phyloP scores from a whole-genome alignment of 1,140 invertebrate species.

The Pseudomyrmex concolor region DNA sequence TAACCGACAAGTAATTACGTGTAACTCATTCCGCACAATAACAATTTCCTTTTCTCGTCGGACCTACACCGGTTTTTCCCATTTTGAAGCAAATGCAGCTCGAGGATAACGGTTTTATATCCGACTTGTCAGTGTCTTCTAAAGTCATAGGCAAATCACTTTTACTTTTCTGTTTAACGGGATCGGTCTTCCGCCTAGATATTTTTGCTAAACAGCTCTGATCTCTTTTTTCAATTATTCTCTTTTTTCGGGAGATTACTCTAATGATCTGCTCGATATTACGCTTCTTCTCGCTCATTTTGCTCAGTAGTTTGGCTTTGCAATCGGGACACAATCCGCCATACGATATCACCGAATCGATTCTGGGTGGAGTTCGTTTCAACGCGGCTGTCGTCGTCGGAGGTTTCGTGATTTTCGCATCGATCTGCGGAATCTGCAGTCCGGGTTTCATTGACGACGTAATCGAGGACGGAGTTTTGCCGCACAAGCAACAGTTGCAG shows the following conservation, averaged over 20 bases:
- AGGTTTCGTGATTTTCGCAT: slow-evolving; percentile 15
- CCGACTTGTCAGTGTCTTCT: background rate
- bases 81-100: slow-evolving; percentile 45
- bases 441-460: background rate
- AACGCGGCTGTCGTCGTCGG: background rate
- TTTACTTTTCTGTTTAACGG: background rate
- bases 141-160: background rate
- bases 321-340: slow-evolving; percentile 44
- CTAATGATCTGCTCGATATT: background rate
- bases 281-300: background rate
- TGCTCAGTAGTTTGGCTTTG: slow-evolving; percentile 3
- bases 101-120: background rate
- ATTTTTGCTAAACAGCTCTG: slow-evolving; percentile 64
- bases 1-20: slow-evolving; percentile 3
- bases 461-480: background rate
- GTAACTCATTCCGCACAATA: slow-evolving; percentile 24
- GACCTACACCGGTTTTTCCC: background rate
- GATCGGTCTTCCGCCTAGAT: slow-evolving; percentile 44
- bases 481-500: slow-evolving; percentile 65
- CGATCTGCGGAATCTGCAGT: slow-evolving; percentile 12
- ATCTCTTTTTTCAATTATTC: slow-evolving; percentile 52
- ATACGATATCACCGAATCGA: background rate
- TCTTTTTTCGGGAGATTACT: background rate
- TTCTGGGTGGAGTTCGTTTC: background rate
- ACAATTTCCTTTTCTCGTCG: slow-evolving; percentile 48